These are phyloP conservation scores for Olivierus martensii DNA, from an alignment of 1,140 invertebrate genomes.

Conservation along the genomic window DNA sequence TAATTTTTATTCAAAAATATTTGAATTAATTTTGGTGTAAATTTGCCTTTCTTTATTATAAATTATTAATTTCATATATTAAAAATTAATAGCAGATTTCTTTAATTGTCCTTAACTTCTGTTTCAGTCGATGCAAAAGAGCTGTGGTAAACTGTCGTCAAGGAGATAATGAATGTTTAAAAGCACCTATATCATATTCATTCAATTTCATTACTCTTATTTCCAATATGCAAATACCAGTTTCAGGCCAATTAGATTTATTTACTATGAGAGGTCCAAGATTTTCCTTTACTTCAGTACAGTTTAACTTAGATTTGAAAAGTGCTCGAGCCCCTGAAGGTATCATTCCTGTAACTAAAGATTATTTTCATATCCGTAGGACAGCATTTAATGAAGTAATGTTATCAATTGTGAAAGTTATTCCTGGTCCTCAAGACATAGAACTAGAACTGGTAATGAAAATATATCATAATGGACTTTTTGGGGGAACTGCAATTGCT, in stretches of 20 bases:
- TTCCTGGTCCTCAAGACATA: constrained; percentile 77
- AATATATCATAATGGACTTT: constrained; percentile 50
- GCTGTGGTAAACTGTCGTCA: constrained; percentile 47
- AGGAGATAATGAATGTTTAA: constrained; percentile 52
- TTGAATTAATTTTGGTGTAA: constrained; percentile 1
- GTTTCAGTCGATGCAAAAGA: constrained; percentile 64
- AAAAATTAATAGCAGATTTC: constrained; percentile 10
- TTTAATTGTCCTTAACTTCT: constrained; percentile 20
- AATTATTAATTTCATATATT: too few relatives aligned
- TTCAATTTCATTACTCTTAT: constrained; percentile 85
- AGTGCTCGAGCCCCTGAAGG: constrained; percentile 44
- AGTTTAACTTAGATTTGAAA: constrained; percentile 57
- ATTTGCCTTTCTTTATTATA: background rate
- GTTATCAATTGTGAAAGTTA: constrained; percentile 49
- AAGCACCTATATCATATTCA: constrained; percentile 63
- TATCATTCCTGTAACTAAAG: constrained; percentile 41
- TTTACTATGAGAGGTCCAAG: constrained; percentile 68
- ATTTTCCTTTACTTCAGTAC: constrained; percentile 46
- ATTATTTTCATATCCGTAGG: constrained; percentile 45
- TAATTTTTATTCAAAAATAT: too few relatives aligned
- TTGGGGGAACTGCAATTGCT: constrained; percentile 61
- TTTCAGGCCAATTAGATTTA: constrained; percentile 49
- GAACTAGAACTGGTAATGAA: constrained; percentile 75
- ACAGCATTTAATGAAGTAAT: constrained; percentile 48
- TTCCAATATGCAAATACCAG: constrained; percentile 59